Evolutionary conservation across 2,113 vertebrate species (phyloP).

Genomic region (Grammatotria lemairii): DNA sequence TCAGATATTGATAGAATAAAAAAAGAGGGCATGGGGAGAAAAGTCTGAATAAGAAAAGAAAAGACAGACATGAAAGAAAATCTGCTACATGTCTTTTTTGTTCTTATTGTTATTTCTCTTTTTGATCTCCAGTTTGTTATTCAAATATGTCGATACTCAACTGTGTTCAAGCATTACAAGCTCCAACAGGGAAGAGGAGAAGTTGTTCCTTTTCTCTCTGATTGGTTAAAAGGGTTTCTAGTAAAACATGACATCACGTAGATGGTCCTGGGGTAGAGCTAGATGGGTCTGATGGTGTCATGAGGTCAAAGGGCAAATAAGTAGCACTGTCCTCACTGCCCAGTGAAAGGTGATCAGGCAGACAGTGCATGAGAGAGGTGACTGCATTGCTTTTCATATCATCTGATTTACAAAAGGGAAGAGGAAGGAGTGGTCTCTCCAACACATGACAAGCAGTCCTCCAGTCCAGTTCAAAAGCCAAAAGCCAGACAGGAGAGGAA

Average conservation of each 20-base stretch:
- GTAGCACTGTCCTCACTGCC: conserved; percentile 54
- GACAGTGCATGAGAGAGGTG: conserved; percentile 43
- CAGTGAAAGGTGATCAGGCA: conserved; percentile 46
- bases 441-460: conserved; percentile 48
- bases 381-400: conserved; percentile 67
- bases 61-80: conserved; percentile 59
- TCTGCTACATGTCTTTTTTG: conserved; percentile 71
- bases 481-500: conserved; percentile 37
- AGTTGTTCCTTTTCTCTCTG: conserved; percentile 49
- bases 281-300: conserved; percentile 62
- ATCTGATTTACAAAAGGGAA: conserved; percentile 67
- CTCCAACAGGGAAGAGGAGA: conserved; percentile 41
- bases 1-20: conserved; percentile 67
- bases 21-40: conserved; percentile 54
- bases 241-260: conserved; percentile 64
- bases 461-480: conserved; percentile 52
- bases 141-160: conserved; percentile 51
- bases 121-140: conserved; percentile 58
- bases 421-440: conserved; percentile 43
- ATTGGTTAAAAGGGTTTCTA: conserved; percentile 56
- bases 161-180: conserved; percentile 47
- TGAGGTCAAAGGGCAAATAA: conserved; percentile 60
- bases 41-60: conserved; percentile 61
- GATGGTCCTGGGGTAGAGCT: conserved; percentile 64
- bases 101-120: conserved; percentile 65